Base-by-base conservation (phyloP, 1,140 invertebrate species). In the Formica exsecta region DNA sequence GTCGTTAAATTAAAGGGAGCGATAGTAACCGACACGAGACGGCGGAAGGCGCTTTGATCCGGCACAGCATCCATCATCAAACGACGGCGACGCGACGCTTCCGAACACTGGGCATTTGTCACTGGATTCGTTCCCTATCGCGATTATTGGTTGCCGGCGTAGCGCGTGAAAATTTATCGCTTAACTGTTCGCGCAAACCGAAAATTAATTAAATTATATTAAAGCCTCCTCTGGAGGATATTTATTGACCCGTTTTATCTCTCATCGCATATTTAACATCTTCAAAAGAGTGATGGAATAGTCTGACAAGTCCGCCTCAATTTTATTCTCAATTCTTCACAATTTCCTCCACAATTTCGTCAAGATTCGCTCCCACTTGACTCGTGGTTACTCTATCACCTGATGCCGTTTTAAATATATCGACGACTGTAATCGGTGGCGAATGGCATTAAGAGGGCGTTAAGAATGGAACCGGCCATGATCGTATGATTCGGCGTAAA, bases 1-100 rank as follows among this genome's bases (percentile, higher is more conserved):
- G 77, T 75, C 86, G 84, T 87, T 92, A 88, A 87, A 90, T 92
- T 91, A 92, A 83, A 90, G 79, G 75, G 48, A 51, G 74, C 79
- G 83, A 88, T 48, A 44, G 57, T 48, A 80, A 48, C 59, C 57
- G 65, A 25, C 48, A 38, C 32, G 44, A 13, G 44, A n/a, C 38
- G 48, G 16, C 51, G 62, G 36, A 25, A 75, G 7, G 16, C 29
- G 32, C 75, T 66, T 89, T 89, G 85, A 89, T 89, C 84, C 75
- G 71, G 51, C 54, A 44, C 16, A 85, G 79, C 87, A 89, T 88
- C 83, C 71, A 81, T 36, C 79, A 51, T 74, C 68, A 44, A 83
- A 74, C 68, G 79, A 62, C 38, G 41, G 65, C 65, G 22, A 41
- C 2, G 16, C 22, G 77, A 71, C 65, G 68, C 19, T 54, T 80